phyloP scores from a whole-genome alignment of 53 echinoderm and acorn worm genomes.

The Luidia sarsii region DNA sequence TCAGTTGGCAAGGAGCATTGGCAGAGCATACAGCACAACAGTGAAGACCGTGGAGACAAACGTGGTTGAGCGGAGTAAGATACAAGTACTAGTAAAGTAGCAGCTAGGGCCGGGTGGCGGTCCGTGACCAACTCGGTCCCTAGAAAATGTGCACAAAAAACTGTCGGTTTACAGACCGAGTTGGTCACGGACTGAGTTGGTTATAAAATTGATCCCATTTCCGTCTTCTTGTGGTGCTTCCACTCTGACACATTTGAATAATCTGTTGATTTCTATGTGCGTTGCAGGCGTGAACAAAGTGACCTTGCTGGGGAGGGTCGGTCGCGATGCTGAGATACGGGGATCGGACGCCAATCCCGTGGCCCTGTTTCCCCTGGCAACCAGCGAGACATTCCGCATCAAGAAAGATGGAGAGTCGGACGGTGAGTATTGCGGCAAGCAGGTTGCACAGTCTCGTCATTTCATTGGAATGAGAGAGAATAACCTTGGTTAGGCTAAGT shows the following conservation, averaged over 20 bases:
- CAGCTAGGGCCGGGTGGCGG: too few species aligned
- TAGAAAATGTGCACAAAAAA: too few species aligned
- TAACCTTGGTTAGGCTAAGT: too few species aligned
- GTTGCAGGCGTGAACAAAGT: conserved; percentile 80
- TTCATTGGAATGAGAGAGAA: background rate
- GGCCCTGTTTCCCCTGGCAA: conserved; percentile 75
- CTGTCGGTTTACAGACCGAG: too few species aligned
- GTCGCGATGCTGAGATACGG: conserved; percentile 67
- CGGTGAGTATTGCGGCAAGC: conserved; percentile 14
- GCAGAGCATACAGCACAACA: conserved; percentile 29
- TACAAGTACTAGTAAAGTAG: too few species aligned
- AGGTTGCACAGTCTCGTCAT: background rate
- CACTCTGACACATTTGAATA: too few species aligned
- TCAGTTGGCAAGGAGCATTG: background rate
- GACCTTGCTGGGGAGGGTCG: conserved; percentile 78
- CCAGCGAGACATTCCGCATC: conserved; percentile 61
- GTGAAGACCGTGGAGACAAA: conserved; percentile 39
- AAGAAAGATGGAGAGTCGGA: conserved; percentile 33
- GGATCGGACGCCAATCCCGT: conserved; percentile 66
- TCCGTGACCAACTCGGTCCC: too few species aligned
- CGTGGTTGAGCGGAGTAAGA: conserved; percentile 41
- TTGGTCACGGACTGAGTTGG: too few species aligned
- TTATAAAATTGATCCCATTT: too few species aligned
- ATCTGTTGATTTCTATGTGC: too few species aligned
- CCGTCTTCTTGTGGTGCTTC: background rate